These are phyloP conservation scores for Lytechinus pictus DNA, from an alignment of 35 echinoderm and acorn worm species.

Conservation along the genomic window DNA sequence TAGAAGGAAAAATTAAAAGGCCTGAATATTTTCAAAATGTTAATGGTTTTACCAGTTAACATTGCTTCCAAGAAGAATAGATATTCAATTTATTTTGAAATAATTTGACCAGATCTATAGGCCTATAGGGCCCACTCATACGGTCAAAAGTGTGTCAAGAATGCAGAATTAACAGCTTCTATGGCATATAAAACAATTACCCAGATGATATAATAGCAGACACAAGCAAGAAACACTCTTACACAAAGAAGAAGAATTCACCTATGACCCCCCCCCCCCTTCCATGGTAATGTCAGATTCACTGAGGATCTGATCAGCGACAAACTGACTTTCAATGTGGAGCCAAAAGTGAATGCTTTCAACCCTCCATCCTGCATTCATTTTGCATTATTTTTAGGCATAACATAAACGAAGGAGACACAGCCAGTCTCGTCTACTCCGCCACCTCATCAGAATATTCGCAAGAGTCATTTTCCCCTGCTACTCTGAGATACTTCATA, in stretches of 20 bases:
- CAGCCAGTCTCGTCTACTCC: background rate
- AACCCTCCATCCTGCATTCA: conserved; percentile 4
- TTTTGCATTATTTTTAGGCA: conserved; percentile 40
- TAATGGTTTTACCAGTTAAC: too few species aligned
- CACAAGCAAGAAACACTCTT: background rate
- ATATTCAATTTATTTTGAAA: too few species aligned
- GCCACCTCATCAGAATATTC: conserved; percentile 29
- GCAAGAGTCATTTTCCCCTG: conserved; percentile 1
- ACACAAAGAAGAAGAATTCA: background rate
- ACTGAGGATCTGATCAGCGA: background rate
- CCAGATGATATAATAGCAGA: background rate
- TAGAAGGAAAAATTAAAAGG: too few species aligned
- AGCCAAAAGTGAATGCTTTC: background rate
- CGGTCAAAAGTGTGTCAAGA: background rate
- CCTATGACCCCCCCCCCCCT: background rate
- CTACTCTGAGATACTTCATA: conserved; percentile 37
- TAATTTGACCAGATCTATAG: background rate
- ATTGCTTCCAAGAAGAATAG: background rate
- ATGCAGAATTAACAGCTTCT: background rate
- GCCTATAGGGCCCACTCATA: too few species aligned
- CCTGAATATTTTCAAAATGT: too few species aligned
- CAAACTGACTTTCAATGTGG: background rate
- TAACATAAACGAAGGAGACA: background rate
- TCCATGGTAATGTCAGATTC: background rate
- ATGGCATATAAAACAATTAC: background rate